A percentile compares a stretch with the other conserved stretches of the same genome.
These are phyloP conservation scores for Heliconius charithonia DNA, from an alignment of 2,888 invertebrate genomes.

Conservation along the genomic window DNA sequence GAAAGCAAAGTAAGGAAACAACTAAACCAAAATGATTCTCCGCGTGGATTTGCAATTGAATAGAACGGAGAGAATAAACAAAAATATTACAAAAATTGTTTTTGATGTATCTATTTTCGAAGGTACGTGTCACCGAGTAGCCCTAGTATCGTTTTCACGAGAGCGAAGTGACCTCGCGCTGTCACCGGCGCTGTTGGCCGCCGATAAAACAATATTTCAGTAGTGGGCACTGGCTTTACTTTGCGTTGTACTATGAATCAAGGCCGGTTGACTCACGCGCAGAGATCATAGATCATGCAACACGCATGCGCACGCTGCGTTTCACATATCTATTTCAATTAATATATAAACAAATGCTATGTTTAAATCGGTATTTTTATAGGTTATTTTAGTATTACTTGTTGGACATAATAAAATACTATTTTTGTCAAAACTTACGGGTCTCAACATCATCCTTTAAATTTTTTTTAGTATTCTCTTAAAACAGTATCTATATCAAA, in stretches of 20 bases:
- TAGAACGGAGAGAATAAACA: no score
- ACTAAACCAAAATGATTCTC: neutral
- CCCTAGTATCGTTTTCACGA: slow-evolving; percentile 50
- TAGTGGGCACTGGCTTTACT: slow-evolving; percentile 61
- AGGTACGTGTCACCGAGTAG: slow-evolving; percentile 29
- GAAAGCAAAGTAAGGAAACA: no score
- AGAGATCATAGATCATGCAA: slow-evolving; percentile 47
- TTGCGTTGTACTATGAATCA: slow-evolving; percentile 58
- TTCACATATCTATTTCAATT: slow-evolving; percentile 30
- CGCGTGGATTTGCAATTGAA: neutral
- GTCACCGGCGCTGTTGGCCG: slow-evolving; percentile 55
- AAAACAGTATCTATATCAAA: neutral
- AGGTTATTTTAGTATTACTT: neutral
- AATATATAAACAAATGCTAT: slow-evolving; percentile 5
- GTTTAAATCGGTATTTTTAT: neutral
- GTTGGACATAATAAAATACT: neutral
- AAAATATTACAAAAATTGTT: neutral
- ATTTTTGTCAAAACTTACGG: neutral
- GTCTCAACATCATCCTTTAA: no score
- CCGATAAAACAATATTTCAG: slow-evolving; percentile 75
- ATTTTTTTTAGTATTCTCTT: neutral
- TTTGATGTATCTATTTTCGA: slow-evolving; percentile 26
- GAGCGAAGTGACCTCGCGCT: slow-evolving; percentile 57
- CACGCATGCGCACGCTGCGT: slow-evolving; percentile 50
- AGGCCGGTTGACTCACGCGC: slow-evolving; percentile 78